Evolutionary conservation across 2,797 vertebrate species (phyloP), one percentile per base, ranked within the genome.

Genomic region (Anabas testudineus): DNA sequence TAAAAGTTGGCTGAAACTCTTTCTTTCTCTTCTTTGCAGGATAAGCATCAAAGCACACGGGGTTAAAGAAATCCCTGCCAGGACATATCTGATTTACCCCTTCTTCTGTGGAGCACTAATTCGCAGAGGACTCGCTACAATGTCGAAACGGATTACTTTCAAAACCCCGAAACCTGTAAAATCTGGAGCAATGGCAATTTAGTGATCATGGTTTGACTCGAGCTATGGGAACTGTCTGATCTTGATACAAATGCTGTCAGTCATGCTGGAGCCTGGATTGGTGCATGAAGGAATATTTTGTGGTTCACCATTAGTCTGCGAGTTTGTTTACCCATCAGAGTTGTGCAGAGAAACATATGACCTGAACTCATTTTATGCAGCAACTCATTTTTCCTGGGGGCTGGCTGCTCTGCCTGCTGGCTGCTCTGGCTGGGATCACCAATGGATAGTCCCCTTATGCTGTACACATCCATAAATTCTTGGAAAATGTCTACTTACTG

Each of bases 231-330:
- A 36, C 60, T 4, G 22, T 65, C 47, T 39, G 59, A 59, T 52
- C 55, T 22, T 41, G 51, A 73, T 55, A 55, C 61, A 55, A 12
- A 60, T 28, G 64, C 49, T 34, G 62, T 67, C 80, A 73, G 80
- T 77, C 84, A 87, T 89, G 87, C 82, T 66, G 67, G 58, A 86
- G 66, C 58, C 28, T 41, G 53, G 72, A 72, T 48, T 45, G 24
- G 43, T 65, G 73, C 52, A 66, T 28, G 62, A 77, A 19, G 66
- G 51, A 77, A 51, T 46, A 16, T 65, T 43, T 10, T 75, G 54
- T 67, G 71, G 68, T 80, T 84, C 71, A 53, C 41, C 32, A 6
- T 71, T 41, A 43, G 48, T 58, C 45, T 47, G 16, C 46, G 12
- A 59, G 47, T 72, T 59, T 10, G 41, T 66, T 78, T 66, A 43